Percentiles rank a stretch among this genome's conserved stretches.
Evolutionary conservation across 2,797 vertebrate species (phyloP).

Genomic region (Discoglossus pictus): DNA sequence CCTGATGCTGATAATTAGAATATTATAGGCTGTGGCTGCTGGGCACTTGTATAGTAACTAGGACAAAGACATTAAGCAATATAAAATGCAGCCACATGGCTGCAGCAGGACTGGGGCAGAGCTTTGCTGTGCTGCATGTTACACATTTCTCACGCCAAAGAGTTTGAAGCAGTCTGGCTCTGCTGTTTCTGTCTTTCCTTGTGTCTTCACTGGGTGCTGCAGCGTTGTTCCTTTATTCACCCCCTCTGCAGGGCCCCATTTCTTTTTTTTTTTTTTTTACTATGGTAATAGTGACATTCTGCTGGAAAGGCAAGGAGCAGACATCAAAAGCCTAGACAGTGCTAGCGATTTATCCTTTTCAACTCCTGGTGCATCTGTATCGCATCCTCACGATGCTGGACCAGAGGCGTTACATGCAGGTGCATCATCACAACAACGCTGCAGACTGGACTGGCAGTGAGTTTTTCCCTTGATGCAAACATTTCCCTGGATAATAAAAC

Average conservation of each 20-base stretch:
- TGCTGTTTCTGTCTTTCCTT: background rate
- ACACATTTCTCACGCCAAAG: constrained; percentile 23
- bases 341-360: constrained; percentile 47
- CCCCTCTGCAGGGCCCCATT: constrained; percentile 58
- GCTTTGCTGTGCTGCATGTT: constrained; percentile 20
- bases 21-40: background rate
- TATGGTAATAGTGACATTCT: constrained; percentile 60
- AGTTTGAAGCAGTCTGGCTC: constrained; percentile 32
- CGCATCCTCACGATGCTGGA: constrained; percentile 32
- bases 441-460: constrained; percentile 3
- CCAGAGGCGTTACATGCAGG: constrained; percentile 4
- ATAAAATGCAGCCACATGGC: constrained; percentile 11
- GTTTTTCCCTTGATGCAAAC: constrained; percentile 12
- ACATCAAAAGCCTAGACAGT: constrained; percentile 49
- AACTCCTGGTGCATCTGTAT: constrained; percentile 7
- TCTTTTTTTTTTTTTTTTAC: constrained; percentile 53
- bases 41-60: background rate
- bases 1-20: background rate
- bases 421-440: constrained; percentile 13
- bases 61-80: constrained; percentile 25
- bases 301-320: constrained; percentile 56
- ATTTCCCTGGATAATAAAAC: constrained; percentile 25
- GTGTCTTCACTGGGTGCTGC: constrained; percentile 33
- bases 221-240: constrained; percentile 54
- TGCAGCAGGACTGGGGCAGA: constrained; percentile 29